Percentiles rank a stretch among this genome's conserved stretches.
Conservation (phyloP, 1,140 invertebrate genomes). For the Drosophila hydei region DNA sequence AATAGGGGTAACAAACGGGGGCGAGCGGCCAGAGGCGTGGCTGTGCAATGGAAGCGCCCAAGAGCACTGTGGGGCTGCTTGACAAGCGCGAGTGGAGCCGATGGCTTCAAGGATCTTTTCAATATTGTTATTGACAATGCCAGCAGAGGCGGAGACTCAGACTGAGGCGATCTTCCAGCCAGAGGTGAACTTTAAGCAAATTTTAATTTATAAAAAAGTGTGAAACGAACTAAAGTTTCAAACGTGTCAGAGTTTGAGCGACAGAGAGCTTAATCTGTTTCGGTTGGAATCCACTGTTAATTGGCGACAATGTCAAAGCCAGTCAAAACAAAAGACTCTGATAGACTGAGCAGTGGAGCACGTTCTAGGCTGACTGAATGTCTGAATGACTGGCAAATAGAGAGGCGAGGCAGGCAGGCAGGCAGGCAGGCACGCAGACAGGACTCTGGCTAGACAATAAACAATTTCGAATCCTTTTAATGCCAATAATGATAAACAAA, state of each 20-base stretch:
- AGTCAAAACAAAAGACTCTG: constrained; percentile 64
- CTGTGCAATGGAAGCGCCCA: constrained; percentile 10
- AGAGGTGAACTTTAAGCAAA: background rate
- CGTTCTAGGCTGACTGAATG: constrained; percentile 42
- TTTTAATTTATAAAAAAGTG: background rate
- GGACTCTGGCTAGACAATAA: constrained; percentile 72
- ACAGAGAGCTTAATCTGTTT: background rate
- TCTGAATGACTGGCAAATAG: constrained; percentile 57
- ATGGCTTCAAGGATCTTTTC: constrained; percentile 2
- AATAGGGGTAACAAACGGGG: constrained; percentile 33
- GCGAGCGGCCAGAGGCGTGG: background rate
- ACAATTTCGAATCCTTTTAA: constrained; percentile 82
- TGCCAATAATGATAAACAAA: constrained; percentile 82
- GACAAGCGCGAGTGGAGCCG: constrained; percentile 7
- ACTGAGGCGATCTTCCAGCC: too few species aligned
- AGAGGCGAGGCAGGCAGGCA: constrained; percentile 24
- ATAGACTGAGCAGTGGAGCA: constrained; percentile 57
- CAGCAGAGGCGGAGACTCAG: too few species aligned
- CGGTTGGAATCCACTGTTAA: constrained; percentile 38
- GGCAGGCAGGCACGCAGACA: constrained; percentile 2
- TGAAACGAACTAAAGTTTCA: background rate
- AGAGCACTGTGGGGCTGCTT: constrained; percentile 22
- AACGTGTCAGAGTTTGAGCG: background rate
- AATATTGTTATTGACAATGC: constrained; percentile 1
- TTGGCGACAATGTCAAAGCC: constrained; percentile 63